These are phyloP conservation scores for Xestia xanthographa DNA, from an alignment of 2,888 invertebrate genomes.

Conservation along the genomic window DNA sequence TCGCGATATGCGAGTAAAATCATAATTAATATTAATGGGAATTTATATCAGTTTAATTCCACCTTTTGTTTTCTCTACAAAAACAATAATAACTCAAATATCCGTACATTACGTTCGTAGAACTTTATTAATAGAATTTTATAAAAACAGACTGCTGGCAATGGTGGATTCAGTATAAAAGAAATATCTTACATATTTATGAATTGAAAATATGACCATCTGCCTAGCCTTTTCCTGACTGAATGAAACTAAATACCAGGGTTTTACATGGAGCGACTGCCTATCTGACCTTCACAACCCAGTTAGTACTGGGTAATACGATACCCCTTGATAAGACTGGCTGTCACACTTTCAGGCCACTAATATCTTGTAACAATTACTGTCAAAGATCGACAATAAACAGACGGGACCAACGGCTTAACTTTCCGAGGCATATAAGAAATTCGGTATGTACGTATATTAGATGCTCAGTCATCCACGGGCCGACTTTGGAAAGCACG, in stretches of 20 bases:
- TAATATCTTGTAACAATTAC: too few relatives aligned
- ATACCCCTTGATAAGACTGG: not conserved
- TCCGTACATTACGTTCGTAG: not conserved
- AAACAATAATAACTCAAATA: slow-evolving; percentile 16
- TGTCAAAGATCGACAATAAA: not conserved
- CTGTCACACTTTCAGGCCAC: not conserved
- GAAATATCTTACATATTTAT: too few relatives aligned
- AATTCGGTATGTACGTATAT: not conserved
- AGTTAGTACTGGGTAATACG: not conserved
- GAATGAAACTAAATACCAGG: not conserved
- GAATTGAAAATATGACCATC: not conserved
- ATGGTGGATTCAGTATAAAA: too few relatives aligned
- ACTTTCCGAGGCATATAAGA: not conserved
- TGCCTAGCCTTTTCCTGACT: not conserved
- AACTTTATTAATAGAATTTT: not conserved
- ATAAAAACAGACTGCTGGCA: not conserved
- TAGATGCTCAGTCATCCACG: not conserved
- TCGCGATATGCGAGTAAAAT: slow-evolving; percentile 18
- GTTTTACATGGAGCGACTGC: not conserved
- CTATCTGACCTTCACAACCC: not conserved
- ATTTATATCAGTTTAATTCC: slow-evolving; percentile 13
- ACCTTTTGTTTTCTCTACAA: slow-evolving; percentile 20
- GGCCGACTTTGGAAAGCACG: not conserved
- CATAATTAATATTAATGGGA: slow-evolving; percentile 50
- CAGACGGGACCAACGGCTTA: not conserved